These are phyloP conservation scores for Macrochelys suwanniensis DNA, from an alignment of 2,797 vertebrate species.

Conservation along the genomic window DNA sequence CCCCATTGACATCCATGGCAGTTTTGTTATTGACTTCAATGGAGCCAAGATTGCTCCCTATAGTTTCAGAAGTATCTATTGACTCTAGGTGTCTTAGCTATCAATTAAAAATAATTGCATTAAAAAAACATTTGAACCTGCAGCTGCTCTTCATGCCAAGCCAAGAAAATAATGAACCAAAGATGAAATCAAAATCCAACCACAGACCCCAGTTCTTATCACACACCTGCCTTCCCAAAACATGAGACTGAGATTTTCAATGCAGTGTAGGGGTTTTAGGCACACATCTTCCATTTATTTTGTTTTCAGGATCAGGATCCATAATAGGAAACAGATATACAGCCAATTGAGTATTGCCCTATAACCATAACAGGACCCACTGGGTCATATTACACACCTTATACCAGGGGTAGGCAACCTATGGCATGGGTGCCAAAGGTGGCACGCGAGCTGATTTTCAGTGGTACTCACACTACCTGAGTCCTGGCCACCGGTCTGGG, in stretches of 20 bases:
- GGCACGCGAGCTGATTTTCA: too few species aligned
- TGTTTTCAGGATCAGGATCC: rapidly evolving
- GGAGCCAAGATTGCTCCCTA: background rate
- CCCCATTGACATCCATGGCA: background rate
- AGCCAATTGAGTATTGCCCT: rapidly evolving
- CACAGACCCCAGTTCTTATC: rapidly evolving
- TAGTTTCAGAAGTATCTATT: background rate
- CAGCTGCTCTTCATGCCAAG: background rate
- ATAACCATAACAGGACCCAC: rapidly evolving
- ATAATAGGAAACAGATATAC: background rate
- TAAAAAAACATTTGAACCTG: background rate
- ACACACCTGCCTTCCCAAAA: background rate
- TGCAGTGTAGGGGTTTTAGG: rapidly evolving
- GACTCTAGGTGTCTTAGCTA: background rate
- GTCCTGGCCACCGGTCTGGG: too few species aligned
- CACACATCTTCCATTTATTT: rapidly evolving
- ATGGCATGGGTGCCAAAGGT: too few species aligned
- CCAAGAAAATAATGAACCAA: background rate
- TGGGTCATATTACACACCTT: rapidly evolving
- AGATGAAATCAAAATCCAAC: background rate
- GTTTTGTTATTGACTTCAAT: background rate
- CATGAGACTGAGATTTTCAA: background rate
- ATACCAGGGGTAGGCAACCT: too few species aligned
- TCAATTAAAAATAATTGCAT: rapidly evolving
- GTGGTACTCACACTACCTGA: too few species aligned